phyloP scores from a whole-genome alignment of 2,113 vertebrate genomes.

The Chelonoidis abingdonii region DNA sequence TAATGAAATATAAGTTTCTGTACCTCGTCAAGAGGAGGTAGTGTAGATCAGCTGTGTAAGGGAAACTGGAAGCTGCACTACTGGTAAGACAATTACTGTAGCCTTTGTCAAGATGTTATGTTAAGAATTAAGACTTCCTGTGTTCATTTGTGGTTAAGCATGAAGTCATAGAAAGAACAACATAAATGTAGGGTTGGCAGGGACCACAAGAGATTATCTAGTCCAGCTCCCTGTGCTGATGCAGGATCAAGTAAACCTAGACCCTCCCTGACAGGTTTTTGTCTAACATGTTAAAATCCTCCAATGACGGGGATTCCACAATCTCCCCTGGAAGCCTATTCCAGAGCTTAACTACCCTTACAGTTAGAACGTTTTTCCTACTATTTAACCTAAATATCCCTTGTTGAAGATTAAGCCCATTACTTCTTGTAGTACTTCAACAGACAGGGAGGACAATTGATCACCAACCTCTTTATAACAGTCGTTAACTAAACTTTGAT shows the following conservation, averaged over 20 bases:
- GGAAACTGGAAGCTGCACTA: neutral
- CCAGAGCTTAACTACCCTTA: neutral
- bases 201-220: neutral
- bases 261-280: neutral
- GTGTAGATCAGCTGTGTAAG: rapidly evolving
- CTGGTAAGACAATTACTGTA: neutral
- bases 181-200: neutral
- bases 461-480: neutral
- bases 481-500: neutral
- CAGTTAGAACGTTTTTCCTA: neutral
- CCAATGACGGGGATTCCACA: neutral
- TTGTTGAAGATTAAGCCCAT: neutral
- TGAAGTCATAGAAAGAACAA: neutral
- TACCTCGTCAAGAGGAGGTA: neutral
- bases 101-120: neutral
- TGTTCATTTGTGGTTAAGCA: neutral
- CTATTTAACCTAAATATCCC: neutral
- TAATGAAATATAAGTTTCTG: rapidly evolving
- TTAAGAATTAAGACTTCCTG: conserved; percentile 1
- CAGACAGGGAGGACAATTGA: neutral
- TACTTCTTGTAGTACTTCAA: neutral
- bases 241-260: neutral
- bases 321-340: neutral
- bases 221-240: neutral
- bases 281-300: neutral